Percentiles rank a stretch among this genome's conserved stretches.
These are phyloP conservation scores for Cyrtorhinus lividipennis DNA, from an alignment of 1,140 invertebrate species.

Conservation along the genomic window DNA sequence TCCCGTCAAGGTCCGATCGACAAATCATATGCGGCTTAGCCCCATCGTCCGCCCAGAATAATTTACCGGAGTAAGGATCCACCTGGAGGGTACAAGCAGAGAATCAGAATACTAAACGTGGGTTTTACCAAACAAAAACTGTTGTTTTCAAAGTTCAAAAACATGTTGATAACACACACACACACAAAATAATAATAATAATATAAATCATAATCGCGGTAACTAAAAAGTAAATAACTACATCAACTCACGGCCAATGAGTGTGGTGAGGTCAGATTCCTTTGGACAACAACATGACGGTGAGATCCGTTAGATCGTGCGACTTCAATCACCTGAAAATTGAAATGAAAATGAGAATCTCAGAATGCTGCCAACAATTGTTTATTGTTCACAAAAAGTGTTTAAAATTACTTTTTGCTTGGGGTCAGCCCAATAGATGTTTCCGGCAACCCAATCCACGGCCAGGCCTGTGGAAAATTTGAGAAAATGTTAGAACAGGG, in stretches of 20 bases:
- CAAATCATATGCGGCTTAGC: conserved; percentile 30
- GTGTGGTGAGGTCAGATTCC: conserved; percentile 34
- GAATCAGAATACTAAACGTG: background rate
- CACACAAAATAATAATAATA: too few species aligned
- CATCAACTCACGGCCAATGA: conserved; percentile 35
- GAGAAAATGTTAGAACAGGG: background rate
- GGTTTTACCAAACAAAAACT: too few species aligned
- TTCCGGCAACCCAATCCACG: conserved; percentile 36
- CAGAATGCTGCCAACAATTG: too few species aligned
- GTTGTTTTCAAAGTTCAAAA: too few species aligned
- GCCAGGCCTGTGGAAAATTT: conserved; percentile 29
- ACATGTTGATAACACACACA: too few species aligned
- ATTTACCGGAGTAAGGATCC: conserved; percentile 42
- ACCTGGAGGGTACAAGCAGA: conserved; percentile 26
- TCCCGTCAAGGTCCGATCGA: conserved; percentile 28
- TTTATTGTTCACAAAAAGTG: too few species aligned
- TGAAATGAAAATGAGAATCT: too few species aligned
- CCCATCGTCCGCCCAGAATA: conserved; percentile 47
- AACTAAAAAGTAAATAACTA: too few species aligned
- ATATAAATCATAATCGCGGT: too few species aligned
- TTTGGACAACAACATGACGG: conserved; percentile 35
- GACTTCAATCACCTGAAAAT: conserved; percentile 29
- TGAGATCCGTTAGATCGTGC: conserved; percentile 34
- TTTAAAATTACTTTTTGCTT: conserved; percentile 38
- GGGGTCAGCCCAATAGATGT: conserved; percentile 49